These are phyloP conservation scores for Drosophila serrata DNA, from an alignment of 1,140 invertebrate genomes.

Conservation along the genomic window DNA sequence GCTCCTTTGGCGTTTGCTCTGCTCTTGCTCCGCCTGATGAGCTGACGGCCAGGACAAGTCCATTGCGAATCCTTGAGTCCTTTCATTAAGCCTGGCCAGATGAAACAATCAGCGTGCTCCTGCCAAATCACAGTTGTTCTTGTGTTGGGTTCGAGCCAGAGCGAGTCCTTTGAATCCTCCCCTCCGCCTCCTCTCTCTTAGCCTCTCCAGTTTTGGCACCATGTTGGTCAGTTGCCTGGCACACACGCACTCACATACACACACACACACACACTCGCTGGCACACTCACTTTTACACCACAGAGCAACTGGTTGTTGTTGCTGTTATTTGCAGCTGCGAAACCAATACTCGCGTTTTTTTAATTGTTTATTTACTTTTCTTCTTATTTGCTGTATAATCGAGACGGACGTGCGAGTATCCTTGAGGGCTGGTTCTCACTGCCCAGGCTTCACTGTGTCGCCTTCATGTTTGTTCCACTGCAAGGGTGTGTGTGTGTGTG, in stretches of 20 bases:
- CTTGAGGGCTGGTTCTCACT: constrained; percentile 33
- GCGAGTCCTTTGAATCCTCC: constrained; percentile 33
- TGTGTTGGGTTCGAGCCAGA: constrained; percentile 56
- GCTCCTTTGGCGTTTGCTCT: constrained; percentile 58
- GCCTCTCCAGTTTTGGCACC: constrained; percentile 62
- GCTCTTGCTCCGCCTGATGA: constrained; percentile 18
- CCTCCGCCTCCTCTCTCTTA: constrained; percentile 3
- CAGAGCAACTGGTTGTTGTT: constrained; percentile 59
- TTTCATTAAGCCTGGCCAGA: constrained; percentile 59
- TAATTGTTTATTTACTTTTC: constrained; percentile 56
- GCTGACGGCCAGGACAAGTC: constrained; percentile 34
- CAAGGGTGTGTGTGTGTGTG: constrained; percentile 32
- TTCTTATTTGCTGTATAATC: constrained; percentile 78
- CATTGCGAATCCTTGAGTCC: constrained; percentile 26
- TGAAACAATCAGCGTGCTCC: constrained; percentile 54
- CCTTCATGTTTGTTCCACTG: constrained; percentile 6
- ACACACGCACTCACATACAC: constrained; percentile 28
- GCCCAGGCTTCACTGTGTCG: constrained; percentile 54
- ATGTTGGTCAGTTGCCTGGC: constrained; percentile 67
- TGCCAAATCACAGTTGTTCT: constrained; percentile 41
- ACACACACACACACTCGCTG: constrained; percentile 30
- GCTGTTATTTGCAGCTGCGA: constrained; percentile 56
- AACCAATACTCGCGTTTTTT: constrained; percentile 49
- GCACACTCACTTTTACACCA: constrained; percentile 41
- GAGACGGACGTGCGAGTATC: constrained; percentile 76